A percentile compares a stretch with the other conserved stretches of the same genome.
Conservation (phyloP, 2,888 invertebrate genomes). For the Amblyteles armatorius region DNA sequence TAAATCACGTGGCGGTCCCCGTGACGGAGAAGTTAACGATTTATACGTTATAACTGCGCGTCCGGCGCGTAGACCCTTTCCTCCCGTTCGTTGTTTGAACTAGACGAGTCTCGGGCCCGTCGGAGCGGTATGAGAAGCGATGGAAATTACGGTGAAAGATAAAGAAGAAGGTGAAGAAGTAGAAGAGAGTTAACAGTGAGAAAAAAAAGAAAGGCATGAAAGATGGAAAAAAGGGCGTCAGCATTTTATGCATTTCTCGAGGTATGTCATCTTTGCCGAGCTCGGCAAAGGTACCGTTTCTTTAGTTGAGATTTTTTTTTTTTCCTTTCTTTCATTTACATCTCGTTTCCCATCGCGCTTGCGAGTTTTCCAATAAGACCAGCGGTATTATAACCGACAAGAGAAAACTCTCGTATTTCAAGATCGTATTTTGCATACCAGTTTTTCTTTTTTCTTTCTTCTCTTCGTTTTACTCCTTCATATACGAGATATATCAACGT, state of each 20-base stretch:
- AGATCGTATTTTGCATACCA: not conserved
- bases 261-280: not conserved
- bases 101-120: slow-evolving; percentile 6
- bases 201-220: not conserved
- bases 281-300: not conserved
- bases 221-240: slow-evolving; percentile 12
- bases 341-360: slow-evolving; percentile 1
- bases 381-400: not conserved
- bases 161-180: not conserved
- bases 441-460: not conserved
- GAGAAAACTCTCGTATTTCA: slow-evolving; percentile 41
- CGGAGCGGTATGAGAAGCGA: not conserved
- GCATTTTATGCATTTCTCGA: slow-evolving; percentile 11
- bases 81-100: not conserved
- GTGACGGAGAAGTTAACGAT: slow-evolving; percentile 48
- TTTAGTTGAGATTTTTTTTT: slow-evolving; percentile 12
- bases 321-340: slow-evolving; percentile 7
- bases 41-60: slow-evolving; percentile 35
- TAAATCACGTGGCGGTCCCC: slow-evolving; percentile 44
- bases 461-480: not conserved
- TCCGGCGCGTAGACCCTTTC: not conserved
- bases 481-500: slow-evolving; percentile 2
- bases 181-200: not conserved
- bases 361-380: slow-evolving; percentile 20
- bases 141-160: not conserved